These are phyloP conservation scores for Bombus affinis DNA, from an alignment of 1,140 invertebrate genomes.

Conservation along the genomic window DNA sequence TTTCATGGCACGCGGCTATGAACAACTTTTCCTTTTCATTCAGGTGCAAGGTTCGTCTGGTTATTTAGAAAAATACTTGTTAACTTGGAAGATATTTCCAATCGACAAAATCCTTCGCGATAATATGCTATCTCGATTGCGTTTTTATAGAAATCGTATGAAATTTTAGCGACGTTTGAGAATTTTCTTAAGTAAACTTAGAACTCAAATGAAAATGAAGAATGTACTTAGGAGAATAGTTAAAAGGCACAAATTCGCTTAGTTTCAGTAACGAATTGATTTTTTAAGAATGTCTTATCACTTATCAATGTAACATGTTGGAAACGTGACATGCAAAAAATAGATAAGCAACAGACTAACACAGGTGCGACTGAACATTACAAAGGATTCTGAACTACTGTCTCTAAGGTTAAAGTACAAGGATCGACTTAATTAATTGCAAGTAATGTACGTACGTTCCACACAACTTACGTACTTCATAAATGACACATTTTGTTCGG, in stretches of 20 bases:
- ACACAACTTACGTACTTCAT: not conserved
- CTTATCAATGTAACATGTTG: not conserved
- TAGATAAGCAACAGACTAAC: not conserved
- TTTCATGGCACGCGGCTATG: not conserved
- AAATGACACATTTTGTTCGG: not conserved
- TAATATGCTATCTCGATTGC: not conserved
- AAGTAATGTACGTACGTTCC: slow-evolving; percentile 2
- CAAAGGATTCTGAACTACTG: slow-evolving; percentile 59
- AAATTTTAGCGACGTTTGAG: not conserved
- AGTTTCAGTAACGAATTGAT: too few relatives aligned
- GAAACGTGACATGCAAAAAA: not conserved
- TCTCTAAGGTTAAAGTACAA: slow-evolving; percentile 76
- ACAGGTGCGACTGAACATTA: slow-evolving; percentile 3
- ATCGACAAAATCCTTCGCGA: not conserved
- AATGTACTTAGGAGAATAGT: too few relatives aligned
- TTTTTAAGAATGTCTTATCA: not conserved
- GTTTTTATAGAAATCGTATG: not conserved
- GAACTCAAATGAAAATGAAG: too few relatives aligned
- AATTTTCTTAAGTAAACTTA: too few relatives aligned
- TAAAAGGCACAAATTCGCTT: not conserved
- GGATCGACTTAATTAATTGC: slow-evolving; percentile 75
- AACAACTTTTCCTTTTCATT: not conserved
- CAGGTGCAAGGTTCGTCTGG: not conserved
- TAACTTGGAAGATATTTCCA: not conserved
- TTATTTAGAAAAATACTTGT: not conserved